Evolutionary conservation across 2,113 vertebrate genomes (phyloP), one percentile per base, ranked within the genome.

Genomic region (Perca schrenkii): DNA sequence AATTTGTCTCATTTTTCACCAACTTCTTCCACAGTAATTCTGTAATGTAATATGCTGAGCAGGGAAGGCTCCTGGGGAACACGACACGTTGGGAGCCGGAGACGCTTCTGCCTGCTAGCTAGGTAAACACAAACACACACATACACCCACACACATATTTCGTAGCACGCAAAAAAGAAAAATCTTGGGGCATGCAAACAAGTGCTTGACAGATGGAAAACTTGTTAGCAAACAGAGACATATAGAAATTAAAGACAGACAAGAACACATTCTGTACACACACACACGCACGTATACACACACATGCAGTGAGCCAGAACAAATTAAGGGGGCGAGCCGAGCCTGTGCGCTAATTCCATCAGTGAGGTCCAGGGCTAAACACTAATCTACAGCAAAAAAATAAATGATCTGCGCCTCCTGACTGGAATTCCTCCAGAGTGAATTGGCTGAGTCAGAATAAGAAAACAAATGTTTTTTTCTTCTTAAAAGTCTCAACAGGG

Each of bases 1-100:
- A 94, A 94, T 94, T 91, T 93, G 92, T 54, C 89, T 93, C 88
- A 93, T 94, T 94, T 95, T 94, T 94, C 91, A 94, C 75, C 64
- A 88, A 89, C 83, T 86, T 85, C 77, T 81, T 77, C 74, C 87
- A 86, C 84, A 82, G 70, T 92, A 86, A 94, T 85, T 86, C 73
- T 76, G 87, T 94, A 93, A 94, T 84, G 84, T 91, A 92, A 94
- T 87, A 66, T 86, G 87, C 76, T 86, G 86, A 89, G 90, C 80
- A 79, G 89, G 56, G 89, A 85, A 82, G 89, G 84, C 79, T 90
- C 90, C 91, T 76, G 62, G 12, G 89, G 88, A 87, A 92, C 77
- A 71, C 11, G 34, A 74, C 65, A 77, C 76, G 79, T 84, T 82
- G 85, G 83, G 89, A 90, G 89, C 77, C 22, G 11, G 76, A 91